Percentiles rank a stretch among this genome's conserved stretches.
Evolutionary conservation across 2,888 invertebrate species (phyloP).

Genomic region (Nymphalis urticae): DNA sequence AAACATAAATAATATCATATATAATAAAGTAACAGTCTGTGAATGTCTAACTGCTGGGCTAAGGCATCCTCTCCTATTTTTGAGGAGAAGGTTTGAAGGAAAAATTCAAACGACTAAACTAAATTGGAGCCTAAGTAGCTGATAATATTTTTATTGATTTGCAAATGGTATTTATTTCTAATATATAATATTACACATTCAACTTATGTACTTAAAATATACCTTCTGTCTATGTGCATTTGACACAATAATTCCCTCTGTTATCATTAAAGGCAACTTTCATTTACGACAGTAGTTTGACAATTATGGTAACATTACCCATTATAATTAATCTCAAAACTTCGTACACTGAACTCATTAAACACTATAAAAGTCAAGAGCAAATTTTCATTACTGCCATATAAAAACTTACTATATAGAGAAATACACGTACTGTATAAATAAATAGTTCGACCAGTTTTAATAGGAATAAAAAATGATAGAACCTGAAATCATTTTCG

Average conservation of each 20-base stretch:
- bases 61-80: too few relatives aligned
- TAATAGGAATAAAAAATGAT: constrained; percentile 49
- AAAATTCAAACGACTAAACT: too few relatives aligned
- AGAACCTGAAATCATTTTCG: constrained; percentile 57
- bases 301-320: not conserved
- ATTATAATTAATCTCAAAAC: constrained; percentile 20
- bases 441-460: not conserved
- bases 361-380: constrained; percentile 56
- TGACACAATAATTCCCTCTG: not conserved
- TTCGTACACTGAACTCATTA: constrained; percentile 59
- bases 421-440: not conserved
- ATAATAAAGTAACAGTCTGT: too few relatives aligned
- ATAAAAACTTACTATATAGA: constrained; percentile 19
- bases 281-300: not conserved
- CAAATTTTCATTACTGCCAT: not conserved
- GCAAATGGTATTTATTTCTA: too few relatives aligned
- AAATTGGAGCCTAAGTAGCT: too few relatives aligned
- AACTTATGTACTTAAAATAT: too few relatives aligned
- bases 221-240: too few relatives aligned
- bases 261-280: not conserved
- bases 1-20: too few relatives aligned
- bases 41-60: too few relatives aligned
- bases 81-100: too few relatives aligned
- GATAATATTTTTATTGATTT: too few relatives aligned
- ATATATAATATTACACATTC: too few relatives aligned